Conservation (phyloP, 2,797 vertebrate species). For the Centroberyx gerrardi region DNA sequence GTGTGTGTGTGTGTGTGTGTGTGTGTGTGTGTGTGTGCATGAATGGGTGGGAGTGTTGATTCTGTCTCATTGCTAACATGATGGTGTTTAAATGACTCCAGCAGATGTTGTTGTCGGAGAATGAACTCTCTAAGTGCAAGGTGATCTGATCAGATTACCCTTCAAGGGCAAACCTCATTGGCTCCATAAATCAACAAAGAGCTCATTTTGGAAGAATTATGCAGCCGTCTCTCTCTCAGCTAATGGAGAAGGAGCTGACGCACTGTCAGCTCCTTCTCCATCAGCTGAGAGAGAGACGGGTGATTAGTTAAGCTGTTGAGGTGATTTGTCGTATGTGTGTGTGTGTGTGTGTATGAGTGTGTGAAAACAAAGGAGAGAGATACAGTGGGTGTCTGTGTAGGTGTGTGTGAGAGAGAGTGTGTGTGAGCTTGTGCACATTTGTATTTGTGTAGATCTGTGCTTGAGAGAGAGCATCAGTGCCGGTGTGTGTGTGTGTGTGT, state of each 20-base stretch:
- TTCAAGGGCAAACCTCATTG: conserved; percentile 66
- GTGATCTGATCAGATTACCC: conserved; percentile 68
- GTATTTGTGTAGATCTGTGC: no score
- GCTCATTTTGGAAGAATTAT: conserved; percentile 56
- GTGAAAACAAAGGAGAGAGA: no score
- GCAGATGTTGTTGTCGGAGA: conserved; percentile 70
- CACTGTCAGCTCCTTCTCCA: conserved; percentile 37
- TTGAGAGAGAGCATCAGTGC: no score
- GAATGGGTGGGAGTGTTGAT: conserved; percentile 29
- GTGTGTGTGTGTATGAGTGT: background rate
- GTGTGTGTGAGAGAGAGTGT: no score
- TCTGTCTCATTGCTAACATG: conserved; percentile 48
- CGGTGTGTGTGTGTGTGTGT: no score
- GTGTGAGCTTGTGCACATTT: no score
- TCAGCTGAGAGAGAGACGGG: conserved; percentile 45
- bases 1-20: conserved; percentile 34
- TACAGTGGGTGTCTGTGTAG: no score
- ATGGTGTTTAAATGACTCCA: conserved; percentile 76
- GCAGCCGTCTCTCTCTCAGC: conserved; percentile 40
- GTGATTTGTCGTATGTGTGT: background rate
- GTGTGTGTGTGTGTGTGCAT: conserved; percentile 22
- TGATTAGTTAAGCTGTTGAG: conserved; percentile 25
- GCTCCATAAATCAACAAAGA: conserved; percentile 52
- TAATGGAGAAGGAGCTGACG: conserved; percentile 44
- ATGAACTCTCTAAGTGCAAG: conserved; percentile 70